These are phyloP conservation scores for Pedionomus torquatus DNA, from an alignment of 2,113 vertebrate genomes.

Conservation along the genomic window DNA sequence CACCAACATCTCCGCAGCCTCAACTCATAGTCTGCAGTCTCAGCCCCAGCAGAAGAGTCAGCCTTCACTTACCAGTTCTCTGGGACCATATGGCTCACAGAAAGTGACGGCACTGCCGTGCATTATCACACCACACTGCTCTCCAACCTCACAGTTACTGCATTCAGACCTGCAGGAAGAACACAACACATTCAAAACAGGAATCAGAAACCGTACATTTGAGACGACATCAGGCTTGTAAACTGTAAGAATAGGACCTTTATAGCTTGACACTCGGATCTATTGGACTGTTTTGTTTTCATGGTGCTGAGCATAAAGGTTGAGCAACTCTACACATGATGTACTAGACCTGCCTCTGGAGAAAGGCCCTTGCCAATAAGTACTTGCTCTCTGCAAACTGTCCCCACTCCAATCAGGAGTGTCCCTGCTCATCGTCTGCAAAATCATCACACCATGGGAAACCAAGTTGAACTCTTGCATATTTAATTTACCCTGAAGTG, in stretches of 20 bases:
- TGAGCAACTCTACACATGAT: rapidly evolving
- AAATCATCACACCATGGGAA: background rate
- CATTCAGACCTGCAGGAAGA: constrained; percentile 86
- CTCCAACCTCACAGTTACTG: constrained; percentile 88
- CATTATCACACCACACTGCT: constrained; percentile 92
- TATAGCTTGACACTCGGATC: background rate
- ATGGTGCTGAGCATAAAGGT: background rate
- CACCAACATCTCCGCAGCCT: background rate
- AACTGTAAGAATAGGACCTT: background rate
- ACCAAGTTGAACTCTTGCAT: background rate
- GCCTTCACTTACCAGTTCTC: constrained; percentile 86
- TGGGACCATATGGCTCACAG: constrained; percentile 92
- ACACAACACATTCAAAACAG: background rate
- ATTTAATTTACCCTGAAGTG: background rate
- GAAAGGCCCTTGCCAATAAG: background rate
- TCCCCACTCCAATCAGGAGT: background rate
- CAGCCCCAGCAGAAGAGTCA: background rate
- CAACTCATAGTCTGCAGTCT: background rate
- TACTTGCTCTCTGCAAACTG: background rate
- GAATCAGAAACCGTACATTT: background rate
- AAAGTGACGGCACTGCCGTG: constrained; percentile 90
- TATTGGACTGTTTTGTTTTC: background rate
- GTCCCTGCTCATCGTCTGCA: rapidly evolving
- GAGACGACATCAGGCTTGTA: rapidly evolving
- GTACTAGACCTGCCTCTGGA: background rate